A percentile compares a stretch with the other conserved stretches of the same genome.
These are phyloP conservation scores for Minunthozetes semirufus DNA, from an alignment of 2,888 invertebrate species.

Conservation along the genomic window DNA sequence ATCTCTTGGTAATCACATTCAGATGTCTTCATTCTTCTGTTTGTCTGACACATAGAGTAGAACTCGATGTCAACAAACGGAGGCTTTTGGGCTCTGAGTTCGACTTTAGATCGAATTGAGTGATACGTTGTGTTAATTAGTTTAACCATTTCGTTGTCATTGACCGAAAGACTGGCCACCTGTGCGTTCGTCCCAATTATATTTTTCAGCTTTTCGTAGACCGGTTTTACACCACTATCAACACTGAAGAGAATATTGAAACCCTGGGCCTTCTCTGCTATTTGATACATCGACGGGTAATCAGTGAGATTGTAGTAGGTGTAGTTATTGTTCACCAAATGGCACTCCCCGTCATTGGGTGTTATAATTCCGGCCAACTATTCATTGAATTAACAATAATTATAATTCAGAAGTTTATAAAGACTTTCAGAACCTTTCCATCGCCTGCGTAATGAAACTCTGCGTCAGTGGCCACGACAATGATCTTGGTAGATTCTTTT, in stretches of 20 bases:
- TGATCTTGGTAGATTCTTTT: slow-evolving; percentile 76
- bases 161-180: slow-evolving; percentile 76
- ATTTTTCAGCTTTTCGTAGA: slow-evolving; percentile 72
- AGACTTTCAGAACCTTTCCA: slow-evolving; percentile 58
- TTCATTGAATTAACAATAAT: background rate
- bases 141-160: slow-evolving; percentile 93
- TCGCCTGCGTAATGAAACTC: slow-evolving; percentile 99
- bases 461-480: slow-evolving; percentile 98
- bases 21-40: background rate
- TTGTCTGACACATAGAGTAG: slow-evolving; percentile 17
- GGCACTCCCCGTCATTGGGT: slow-evolving; percentile 86
- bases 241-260: slow-evolving; percentile 98
- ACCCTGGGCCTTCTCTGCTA: slow-evolving; percentile 67
- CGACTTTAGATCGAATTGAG: slow-evolving; percentile 89
- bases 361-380: slow-evolving; percentile 78
- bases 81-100: slow-evolving; percentile 65
- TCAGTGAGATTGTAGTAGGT: slow-evolving; percentile 58
- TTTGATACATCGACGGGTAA: slow-evolving; percentile 93
- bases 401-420: background rate
- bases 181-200: slow-evolving; percentile 83
- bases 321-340: slow-evolving; percentile 79
- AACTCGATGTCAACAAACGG: slow-evolving; percentile 31
- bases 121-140: slow-evolving; percentile 66
- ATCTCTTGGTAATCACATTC: slow-evolving; percentile 15
- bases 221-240: slow-evolving; percentile 69